Conservation (phyloP, 2,797 vertebrate species). For the Silurus lanzhouensis region DNA sequence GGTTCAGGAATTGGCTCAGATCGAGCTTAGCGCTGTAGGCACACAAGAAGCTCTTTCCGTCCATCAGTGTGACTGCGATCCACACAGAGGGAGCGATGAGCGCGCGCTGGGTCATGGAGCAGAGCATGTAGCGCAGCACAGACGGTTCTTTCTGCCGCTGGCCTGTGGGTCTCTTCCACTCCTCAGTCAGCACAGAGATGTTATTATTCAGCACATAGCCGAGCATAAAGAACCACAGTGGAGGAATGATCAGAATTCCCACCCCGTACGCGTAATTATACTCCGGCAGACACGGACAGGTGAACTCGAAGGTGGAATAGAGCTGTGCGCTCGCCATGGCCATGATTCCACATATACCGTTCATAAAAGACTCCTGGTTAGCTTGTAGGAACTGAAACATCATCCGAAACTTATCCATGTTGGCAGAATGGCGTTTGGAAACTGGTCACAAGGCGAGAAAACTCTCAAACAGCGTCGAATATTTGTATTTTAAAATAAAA, state of each 20-base stretch:
- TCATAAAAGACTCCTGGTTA: constrained; percentile 99
- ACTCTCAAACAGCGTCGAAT: background rate
- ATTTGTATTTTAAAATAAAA: background rate
- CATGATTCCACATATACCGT: constrained; percentile 95
- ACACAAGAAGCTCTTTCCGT: constrained; percentile 92
- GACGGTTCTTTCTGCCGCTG: constrained; percentile 82
- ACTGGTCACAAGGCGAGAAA: background rate
- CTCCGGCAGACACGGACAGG: constrained; percentile 88
- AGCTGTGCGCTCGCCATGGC: constrained; percentile 93
- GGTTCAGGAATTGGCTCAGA: constrained; percentile 77
- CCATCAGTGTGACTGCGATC: constrained; percentile 91
- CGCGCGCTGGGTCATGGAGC: constrained; percentile 89
- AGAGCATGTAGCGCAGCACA: constrained; percentile 92
- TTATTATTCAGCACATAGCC: constrained; percentile 97
- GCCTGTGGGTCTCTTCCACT: constrained; percentile 89
- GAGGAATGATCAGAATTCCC: constrained; percentile 86
- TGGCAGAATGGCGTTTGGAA: background rate
- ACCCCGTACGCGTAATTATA: constrained; percentile 89
- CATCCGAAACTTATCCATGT: constrained; percentile 97
- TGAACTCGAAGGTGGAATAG: constrained; percentile 94
- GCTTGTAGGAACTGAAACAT: constrained; percentile 97
- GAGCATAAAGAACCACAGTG: constrained; percentile 89
- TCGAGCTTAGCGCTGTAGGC: constrained; percentile 86
- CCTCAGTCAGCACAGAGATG: constrained; percentile 90
- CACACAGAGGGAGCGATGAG: constrained; percentile 89